phyloP scores from a whole-genome alignment of 2,113 vertebrate genomes.

The Leiothrix lutea region DNA sequence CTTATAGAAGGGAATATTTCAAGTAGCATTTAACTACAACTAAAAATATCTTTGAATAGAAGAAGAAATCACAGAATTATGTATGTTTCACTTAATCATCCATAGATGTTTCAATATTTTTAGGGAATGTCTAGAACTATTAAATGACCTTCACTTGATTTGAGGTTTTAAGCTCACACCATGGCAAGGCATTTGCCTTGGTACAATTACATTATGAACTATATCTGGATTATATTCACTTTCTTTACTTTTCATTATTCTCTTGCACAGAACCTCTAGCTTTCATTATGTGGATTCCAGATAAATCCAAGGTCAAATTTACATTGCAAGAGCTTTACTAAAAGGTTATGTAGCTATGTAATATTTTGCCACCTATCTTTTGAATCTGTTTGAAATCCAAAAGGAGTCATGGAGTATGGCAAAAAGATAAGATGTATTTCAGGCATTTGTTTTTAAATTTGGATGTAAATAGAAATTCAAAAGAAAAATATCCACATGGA shows the following conservation, averaged over 20 bases:
- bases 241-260: slow-evolving; percentile 38
- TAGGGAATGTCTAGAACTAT: neutral
- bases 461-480: neutral
- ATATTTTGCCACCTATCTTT: neutral
- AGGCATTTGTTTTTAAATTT: neutral
- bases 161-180: neutral
- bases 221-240: neutral
- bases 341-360: neutral
- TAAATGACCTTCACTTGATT: neutral
- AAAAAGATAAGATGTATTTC: neutral
- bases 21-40: neutral
- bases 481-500: neutral
- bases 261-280: neutral
- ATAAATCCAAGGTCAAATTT: slow-evolving; percentile 32
- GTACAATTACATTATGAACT: neutral
- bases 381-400: neutral
- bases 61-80: neutral
- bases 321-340: neutral
- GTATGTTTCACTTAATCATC: neutral
- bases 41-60: neutral
- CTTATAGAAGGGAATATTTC: neutral
- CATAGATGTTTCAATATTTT: neutral
- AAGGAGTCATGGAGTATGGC: neutral
- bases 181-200: neutral
- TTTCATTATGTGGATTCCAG: slow-evolving; percentile 5